phyloP scores from a whole-genome alignment of 2,797 vertebrate species.

The Bovichtus variegatus region DNA sequence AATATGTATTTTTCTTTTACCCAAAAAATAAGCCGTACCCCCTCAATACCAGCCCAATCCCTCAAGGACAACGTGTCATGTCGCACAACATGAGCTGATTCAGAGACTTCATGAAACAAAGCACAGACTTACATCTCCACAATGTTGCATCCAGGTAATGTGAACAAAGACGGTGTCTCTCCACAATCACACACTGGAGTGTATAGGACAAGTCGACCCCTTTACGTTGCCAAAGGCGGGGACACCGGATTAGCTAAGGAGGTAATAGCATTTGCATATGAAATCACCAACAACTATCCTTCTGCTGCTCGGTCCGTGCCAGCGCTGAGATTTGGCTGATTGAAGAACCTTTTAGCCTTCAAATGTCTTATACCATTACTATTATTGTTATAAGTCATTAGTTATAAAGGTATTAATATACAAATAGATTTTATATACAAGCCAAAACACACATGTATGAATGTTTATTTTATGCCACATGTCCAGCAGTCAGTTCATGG shows the following conservation, averaged over 20 bases:
- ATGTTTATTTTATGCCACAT: conserved; percentile 15
- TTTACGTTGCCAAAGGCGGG: conserved; percentile 51
- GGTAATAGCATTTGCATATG: conserved; percentile 79
- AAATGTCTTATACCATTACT: background rate
- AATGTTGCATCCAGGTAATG: background rate
- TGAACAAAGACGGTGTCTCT: background rate
- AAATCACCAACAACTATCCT: conserved; percentile 62
- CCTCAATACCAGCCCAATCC: background rate
- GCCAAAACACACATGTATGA: background rate
- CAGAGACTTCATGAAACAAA: background rate
- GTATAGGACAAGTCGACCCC: conserved; percentile 43
- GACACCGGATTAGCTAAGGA: conserved; percentile 67
- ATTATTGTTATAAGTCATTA: conserved; percentile 4
- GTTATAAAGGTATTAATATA: background rate
- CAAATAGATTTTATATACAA: background rate
- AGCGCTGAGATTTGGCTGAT: conserved; percentile 51
- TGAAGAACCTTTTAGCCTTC: conserved; percentile 18
- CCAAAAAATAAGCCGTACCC: background rate
- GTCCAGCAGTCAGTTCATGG: background rate
- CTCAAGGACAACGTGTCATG: too few species aligned
- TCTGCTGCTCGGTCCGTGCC: conserved; percentile 49
- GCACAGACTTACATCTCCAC: background rate
- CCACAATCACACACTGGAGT: background rate
- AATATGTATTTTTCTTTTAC: background rate
- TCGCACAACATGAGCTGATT: too few species aligned